A percentile compares a stretch with the other conserved stretches of the same genome.
These are phyloP conservation scores for Arctia plantaginis DNA, from an alignment of 2,888 invertebrate species.

Conservation along the genomic window DNA sequence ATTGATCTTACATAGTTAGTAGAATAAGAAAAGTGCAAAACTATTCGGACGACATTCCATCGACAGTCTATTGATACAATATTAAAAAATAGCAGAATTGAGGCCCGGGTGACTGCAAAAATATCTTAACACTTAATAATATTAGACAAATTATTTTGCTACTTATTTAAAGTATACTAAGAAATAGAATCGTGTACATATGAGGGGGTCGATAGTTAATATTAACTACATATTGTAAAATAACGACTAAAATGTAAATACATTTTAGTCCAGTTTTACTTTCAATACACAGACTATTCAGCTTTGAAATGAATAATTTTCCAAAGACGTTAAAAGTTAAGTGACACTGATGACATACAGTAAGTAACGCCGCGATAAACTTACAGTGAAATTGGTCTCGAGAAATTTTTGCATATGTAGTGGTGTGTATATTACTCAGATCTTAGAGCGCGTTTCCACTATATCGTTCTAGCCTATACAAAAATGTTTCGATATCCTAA, in stretches of 20 bases:
- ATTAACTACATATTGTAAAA: not conserved
- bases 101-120: slow-evolving; percentile 5
- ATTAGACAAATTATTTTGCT: slow-evolving; percentile 6
- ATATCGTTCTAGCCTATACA: no score
- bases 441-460: no score
- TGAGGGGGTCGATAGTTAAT: not conserved
- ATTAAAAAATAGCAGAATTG: no score
- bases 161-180: not conserved
- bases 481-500: no score
- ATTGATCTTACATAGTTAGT: no score
- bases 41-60: no score
- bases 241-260: not conserved
- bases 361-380: not conserved
- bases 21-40: no score
- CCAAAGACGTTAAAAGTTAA: not conserved
- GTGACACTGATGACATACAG: not conserved
- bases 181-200: not conserved
- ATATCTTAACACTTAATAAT: not conserved
- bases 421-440: no score
- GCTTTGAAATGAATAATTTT: not conserved
- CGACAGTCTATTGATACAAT: no score
- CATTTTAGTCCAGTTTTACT: no score
- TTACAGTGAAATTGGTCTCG: no score
- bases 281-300: not conserved
- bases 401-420: no score